Percentiles rank a stretch among this genome's conserved stretches.
Conservation (phyloP, 2,797 vertebrate genomes). For the Nyctibius grandis region DNA sequence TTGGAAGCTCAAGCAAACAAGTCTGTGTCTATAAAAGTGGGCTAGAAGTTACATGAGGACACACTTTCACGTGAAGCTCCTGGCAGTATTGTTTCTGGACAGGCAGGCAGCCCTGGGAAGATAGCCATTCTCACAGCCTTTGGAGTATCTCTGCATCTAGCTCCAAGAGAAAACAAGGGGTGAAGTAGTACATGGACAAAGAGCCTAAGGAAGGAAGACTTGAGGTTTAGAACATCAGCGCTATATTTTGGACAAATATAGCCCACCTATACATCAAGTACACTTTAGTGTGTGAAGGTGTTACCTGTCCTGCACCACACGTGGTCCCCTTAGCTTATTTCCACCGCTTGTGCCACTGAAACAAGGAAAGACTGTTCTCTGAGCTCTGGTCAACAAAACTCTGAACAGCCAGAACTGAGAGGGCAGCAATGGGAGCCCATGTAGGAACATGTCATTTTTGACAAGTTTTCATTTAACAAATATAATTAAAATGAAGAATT, state of each 20-base stretch:
- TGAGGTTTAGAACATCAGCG: not conserved
- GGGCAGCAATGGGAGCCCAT: not conserved
- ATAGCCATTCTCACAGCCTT: not conserved
- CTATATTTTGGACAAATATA: not conserved
- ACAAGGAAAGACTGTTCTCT: fast-evolving
- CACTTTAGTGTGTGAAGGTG: not conserved
- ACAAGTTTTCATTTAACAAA: not conserved
- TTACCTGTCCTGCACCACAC: not conserved
- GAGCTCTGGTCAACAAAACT: not conserved
- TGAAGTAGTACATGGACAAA: not conserved
- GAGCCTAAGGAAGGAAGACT: not conserved
- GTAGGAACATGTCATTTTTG: not conserved
- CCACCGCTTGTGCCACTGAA: not conserved
- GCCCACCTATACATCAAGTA: not conserved
- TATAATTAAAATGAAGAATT: not conserved
- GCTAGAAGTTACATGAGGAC: not conserved
- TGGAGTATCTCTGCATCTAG: not conserved
- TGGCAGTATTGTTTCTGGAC: not conserved
- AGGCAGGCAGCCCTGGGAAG: not conserved
- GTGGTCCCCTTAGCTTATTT: not conserved
- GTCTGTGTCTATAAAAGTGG: not conserved
- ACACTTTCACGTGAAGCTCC: fast-evolving
- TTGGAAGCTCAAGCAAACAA: not conserved
- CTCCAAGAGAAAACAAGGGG: not conserved
- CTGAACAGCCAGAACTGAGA: not conserved